Evolutionary conservation across 2,113 vertebrate genomes (phyloP).

Genomic region (Fulmarus glacialis): DNA sequence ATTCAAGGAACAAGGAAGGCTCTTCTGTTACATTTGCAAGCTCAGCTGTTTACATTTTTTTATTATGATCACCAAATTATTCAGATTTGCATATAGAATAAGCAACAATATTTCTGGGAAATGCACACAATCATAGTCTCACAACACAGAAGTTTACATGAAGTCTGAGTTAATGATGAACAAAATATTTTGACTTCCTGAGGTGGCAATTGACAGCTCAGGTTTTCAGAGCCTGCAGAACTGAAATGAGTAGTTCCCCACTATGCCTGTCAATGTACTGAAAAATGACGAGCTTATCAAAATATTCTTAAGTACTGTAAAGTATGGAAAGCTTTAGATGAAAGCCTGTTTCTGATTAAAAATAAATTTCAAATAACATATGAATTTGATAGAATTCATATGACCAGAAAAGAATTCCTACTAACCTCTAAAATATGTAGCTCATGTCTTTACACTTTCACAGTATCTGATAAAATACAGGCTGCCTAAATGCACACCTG

Average conservation of each 20-base stretch:
- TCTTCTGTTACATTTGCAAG: neutral
- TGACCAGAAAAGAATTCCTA: neutral
- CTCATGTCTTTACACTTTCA: neutral
- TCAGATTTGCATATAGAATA: neutral
- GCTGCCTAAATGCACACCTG: neutral
- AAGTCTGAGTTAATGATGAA: neutral
- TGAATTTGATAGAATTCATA: neutral
- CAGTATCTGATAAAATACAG: neutral
- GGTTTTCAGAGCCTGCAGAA: neutral
- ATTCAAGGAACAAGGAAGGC: neutral
- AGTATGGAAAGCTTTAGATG: neutral
- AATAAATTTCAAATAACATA: neutral
- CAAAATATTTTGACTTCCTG: neutral
- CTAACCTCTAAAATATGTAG: neutral
- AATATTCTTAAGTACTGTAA: neutral
- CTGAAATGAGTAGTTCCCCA: neutral
- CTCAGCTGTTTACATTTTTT: neutral
- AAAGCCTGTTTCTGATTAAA: conserved; percentile 20
- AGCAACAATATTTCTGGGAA: neutral
- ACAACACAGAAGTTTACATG: neutral
- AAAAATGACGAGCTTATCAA: neutral
- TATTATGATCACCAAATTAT: neutral
- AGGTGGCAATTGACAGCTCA: neutral
- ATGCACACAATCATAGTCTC: neutral
- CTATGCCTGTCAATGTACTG: neutral